Base-by-base conservation (phyloP, 2,113 vertebrate species). In the Platysteira castanea region DNA sequence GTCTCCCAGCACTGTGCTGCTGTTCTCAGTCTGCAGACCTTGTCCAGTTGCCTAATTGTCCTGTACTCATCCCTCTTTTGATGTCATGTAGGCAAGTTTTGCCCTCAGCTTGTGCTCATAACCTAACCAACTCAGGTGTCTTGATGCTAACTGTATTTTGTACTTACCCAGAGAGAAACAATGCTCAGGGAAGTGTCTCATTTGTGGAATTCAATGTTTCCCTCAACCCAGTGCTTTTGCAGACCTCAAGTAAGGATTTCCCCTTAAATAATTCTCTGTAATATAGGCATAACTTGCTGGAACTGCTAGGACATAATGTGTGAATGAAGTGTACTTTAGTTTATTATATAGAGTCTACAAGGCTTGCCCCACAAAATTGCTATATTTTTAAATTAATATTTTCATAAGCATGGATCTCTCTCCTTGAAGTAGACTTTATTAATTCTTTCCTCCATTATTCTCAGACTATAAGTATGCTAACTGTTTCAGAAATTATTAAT, bases 61-160 rank as follows among this genome's bases (percentile, higher is more conserved):
- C 47, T 3, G 0, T 16, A 33, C 3, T 8, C 31, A 61, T 4
- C 47, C 6, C 8, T 8, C 17, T 71, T 71, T 67, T 2, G 1
- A 37, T 76, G 35, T 41, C 33, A 35, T 2, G 4, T 10, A 35
- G 26, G 21, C 5, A 87, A 39, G 3, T 76, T 86, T 92, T 89
- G 33, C 37, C 22, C 21, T 59, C 47, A 84, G 15, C 15, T 67
- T 70, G 15, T 42, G 11, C 20, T 91, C 54, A 50, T 42, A 80
- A 77, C 12, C 9, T 65, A 37, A 28, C 13, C 13, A 53, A 33
- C 10, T 70, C 54, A 39, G 46, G 3, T 12, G 3, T 61, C 67
- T 63, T 64, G 21, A 56, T 86, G 41, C 4, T 54, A 47, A 37
- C 5, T 71, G 21, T 24, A 27, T 80, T 90, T 88, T 71, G 35